These are phyloP conservation scores for Heliconius aoede DNA, from an alignment of 2,888 invertebrate species.

Conservation along the genomic window DNA sequence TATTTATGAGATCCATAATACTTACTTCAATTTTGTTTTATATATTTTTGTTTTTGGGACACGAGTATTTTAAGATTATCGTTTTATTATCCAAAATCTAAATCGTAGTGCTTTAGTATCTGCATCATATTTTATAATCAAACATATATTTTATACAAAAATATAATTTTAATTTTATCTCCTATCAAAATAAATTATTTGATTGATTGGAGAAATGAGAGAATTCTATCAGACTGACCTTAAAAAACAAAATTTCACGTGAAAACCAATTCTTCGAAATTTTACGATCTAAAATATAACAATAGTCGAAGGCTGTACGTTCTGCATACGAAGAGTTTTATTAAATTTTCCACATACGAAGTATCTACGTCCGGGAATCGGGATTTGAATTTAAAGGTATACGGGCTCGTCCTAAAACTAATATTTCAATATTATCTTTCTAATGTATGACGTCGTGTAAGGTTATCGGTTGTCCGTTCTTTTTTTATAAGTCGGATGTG, in stretches of 20 bases:
- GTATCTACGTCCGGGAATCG: slow-evolving; percentile 62
- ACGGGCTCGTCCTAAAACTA: slow-evolving; percentile 47
- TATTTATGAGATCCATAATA: no score
- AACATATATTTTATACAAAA: no score
- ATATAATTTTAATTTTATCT: no score
- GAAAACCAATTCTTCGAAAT: slow-evolving; percentile 10
- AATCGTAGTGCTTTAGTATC: no score
- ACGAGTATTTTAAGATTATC: no score
- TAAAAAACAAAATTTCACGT: background rate
- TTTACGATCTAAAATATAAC: slow-evolving; percentile 54
- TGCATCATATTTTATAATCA: no score
- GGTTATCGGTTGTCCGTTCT: background rate
- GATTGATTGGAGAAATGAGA: no score
- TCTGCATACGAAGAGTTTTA: slow-evolving; percentile 65
- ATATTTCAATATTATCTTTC: slow-evolving; percentile 42
- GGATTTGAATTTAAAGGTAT: slow-evolving; percentile 67
- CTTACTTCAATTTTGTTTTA: no score
- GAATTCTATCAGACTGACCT: background rate
- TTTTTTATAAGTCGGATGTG: background rate
- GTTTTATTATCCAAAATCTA: no score
- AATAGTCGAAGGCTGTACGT: slow-evolving; percentile 53
- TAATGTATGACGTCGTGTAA: slow-evolving; percentile 37
- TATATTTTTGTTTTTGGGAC: no score
- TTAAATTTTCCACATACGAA: slow-evolving; percentile 72
- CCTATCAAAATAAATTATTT: no score